phyloP scores from a whole-genome alignment of 92 coral and sea anemone species.

The Palythoa heliodiscus region DNA sequence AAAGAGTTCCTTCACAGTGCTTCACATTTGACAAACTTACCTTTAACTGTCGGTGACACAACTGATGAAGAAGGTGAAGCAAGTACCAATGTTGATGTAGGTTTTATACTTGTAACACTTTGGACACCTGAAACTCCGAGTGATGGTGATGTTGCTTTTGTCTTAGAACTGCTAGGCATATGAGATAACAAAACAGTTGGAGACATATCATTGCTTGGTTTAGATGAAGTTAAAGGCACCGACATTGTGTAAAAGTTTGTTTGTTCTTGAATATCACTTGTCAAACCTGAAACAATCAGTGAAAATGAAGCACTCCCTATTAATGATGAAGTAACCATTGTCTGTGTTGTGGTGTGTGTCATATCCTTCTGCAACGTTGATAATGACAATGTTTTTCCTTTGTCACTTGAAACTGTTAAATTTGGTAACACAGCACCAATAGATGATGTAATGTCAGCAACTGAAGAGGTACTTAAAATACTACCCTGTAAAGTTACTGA shows the following conservation, averaged over 20 bases:
- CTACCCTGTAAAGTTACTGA: background rate
- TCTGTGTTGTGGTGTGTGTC: background rate
- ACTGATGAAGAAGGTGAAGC: background rate
- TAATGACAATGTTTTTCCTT: background rate
- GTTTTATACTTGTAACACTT: background rate
- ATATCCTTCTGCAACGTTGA: background rate
- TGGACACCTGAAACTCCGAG: background rate
- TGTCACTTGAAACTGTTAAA: background rate
- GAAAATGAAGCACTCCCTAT: background rate
- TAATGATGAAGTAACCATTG: background rate
- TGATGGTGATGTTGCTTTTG: background rate
- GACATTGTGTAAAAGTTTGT: background rate
- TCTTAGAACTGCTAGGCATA: background rate
- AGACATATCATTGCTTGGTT: background rate
- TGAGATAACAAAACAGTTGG: background rate
- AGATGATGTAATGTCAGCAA: background rate
- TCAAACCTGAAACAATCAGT: background rate
- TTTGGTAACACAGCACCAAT: background rate
- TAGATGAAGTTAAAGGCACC: background rate
- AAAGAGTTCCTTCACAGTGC: too few species aligned
- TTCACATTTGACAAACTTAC: background rate
- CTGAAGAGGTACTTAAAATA: background rate
- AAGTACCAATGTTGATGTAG: background rate
- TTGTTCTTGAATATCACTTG: background rate
- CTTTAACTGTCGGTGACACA: slow-evolving; percentile 20